Percentiles rank a stretch among this genome's conserved stretches.
These are phyloP conservation scores for Bufo gargarizans DNA, from an alignment of 2,113 vertebrate genomes.

Conservation along the genomic window DNA sequence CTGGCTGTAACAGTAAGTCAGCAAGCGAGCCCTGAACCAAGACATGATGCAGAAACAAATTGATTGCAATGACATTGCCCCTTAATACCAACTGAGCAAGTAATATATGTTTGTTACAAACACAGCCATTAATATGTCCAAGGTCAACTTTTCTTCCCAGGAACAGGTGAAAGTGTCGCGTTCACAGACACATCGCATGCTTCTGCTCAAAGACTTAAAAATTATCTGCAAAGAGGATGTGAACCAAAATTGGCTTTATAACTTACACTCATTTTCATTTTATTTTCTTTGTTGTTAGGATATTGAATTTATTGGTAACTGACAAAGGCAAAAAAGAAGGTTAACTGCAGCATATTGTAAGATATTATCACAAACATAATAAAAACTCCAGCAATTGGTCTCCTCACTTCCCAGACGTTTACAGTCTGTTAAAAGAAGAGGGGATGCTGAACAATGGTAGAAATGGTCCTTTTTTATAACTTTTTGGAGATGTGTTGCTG, in stretches of 20 bases:
- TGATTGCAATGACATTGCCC: constrained; percentile 58
- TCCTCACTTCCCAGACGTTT: too few relatives aligned
- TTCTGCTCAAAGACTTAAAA: constrained; percentile 5
- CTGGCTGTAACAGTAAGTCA: constrained; percentile 52
- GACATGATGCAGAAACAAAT: constrained; percentile 55
- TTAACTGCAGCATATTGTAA: background rate
- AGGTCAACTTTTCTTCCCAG: constrained; percentile 55
- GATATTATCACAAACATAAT: background rate
- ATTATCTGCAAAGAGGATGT: background rate
- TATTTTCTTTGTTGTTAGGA: background rate
- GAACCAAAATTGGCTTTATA: background rate
- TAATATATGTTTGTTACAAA: constrained; percentile 56
- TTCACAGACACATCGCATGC: background rate
- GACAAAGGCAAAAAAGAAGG: background rate
- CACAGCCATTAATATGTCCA: constrained; percentile 53
- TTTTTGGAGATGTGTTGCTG: too few relatives aligned
- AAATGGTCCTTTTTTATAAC: too few relatives aligned
- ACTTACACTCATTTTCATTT: background rate
- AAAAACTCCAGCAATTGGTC: background rate
- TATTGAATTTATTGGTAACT: background rate
- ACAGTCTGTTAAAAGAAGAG: too few relatives aligned
- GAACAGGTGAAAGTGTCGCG: constrained; percentile 50
- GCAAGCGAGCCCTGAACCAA: constrained; percentile 39
- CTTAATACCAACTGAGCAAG: constrained; percentile 52
- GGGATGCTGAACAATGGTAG: too few relatives aligned